These are phyloP conservation scores for Benitochromis conjunctus DNA, from an alignment of 2,113 vertebrate genomes.

Conservation along the genomic window DNA sequence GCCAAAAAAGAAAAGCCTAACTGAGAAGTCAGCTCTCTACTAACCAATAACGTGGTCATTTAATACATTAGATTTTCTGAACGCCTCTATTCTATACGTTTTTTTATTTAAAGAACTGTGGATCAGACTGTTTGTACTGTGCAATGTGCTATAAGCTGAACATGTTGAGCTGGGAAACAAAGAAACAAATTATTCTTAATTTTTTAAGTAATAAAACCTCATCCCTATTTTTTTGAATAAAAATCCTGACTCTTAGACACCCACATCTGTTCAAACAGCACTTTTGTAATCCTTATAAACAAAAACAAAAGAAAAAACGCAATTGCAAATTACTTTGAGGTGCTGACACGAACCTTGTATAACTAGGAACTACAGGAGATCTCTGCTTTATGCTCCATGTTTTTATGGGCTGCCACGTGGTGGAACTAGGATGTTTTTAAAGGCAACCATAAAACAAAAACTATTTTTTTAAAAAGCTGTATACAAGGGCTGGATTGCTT, in stretches of 20 bases:
- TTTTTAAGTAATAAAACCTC: background rate
- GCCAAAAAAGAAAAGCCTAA: background rate
- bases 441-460: background rate
- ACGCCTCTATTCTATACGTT: background rate
- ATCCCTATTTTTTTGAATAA: background rate
- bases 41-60: background rate
- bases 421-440: background rate
- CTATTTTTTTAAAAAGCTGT: background rate
- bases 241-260: background rate
- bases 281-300: background rate
- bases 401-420: background rate
- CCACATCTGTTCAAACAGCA: background rate
- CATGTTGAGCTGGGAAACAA: background rate
- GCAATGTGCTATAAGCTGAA: background rate
- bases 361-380: background rate
- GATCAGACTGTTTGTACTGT: accelerated
- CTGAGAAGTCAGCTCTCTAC: background rate
- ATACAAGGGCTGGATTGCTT: background rate
- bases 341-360: background rate
- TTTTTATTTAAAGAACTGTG: background rate
- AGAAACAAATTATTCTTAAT: background rate
- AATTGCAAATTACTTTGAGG: background rate
- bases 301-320: accelerated
- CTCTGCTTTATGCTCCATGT: background rate
- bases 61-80: background rate